Evolutionary conservation across 1,140 invertebrate species (phyloP).

Genomic region (Chrysomallon squamiferum): DNA sequence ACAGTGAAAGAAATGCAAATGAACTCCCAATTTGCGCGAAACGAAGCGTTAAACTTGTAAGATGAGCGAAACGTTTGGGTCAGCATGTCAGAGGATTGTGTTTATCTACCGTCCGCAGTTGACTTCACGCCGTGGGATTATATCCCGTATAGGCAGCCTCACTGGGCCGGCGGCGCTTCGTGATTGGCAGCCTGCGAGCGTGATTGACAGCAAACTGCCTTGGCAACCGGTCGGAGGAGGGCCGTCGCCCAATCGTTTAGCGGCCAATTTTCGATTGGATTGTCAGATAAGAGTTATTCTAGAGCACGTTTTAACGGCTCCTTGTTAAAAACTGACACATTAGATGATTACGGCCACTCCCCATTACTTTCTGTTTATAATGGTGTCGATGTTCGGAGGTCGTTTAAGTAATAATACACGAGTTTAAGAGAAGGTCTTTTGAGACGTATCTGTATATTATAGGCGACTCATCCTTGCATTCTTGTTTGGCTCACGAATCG

Average conservation of each 20-base stretch:
- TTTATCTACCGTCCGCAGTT: too few species aligned
- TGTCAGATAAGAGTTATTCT: conserved; percentile 2
- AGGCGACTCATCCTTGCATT: too few species aligned
- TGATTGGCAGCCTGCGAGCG: background rate
- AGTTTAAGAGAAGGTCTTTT: background rate
- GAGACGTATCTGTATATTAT: background rate
- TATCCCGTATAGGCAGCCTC: background rate
- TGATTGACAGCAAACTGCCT: conserved; percentile 4
- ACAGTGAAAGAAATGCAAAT: too few species aligned
- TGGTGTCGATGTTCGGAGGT: conserved; percentile 4
- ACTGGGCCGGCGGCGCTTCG: background rate
- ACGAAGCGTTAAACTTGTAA: too few species aligned
- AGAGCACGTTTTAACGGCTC: background rate
- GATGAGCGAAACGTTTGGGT: too few species aligned
- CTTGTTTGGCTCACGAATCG: background rate
- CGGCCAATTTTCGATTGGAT: conserved; percentile 2
- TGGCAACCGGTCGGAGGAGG: background rate
- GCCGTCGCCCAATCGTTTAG: conserved; percentile 8
- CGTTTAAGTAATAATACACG: conserved; percentile 3
- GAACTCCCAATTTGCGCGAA: too few species aligned
- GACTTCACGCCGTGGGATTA: too few species aligned
- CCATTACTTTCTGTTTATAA: conserved; percentile 9
- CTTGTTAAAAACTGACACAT: conserved; percentile 10
- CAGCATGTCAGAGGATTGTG: too few species aligned
- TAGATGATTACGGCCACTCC: conserved; percentile 5